Evolutionary conservation across 2,888 invertebrate species (phyloP).

Genomic region (Dryocosmus kuriphilus): DNA sequence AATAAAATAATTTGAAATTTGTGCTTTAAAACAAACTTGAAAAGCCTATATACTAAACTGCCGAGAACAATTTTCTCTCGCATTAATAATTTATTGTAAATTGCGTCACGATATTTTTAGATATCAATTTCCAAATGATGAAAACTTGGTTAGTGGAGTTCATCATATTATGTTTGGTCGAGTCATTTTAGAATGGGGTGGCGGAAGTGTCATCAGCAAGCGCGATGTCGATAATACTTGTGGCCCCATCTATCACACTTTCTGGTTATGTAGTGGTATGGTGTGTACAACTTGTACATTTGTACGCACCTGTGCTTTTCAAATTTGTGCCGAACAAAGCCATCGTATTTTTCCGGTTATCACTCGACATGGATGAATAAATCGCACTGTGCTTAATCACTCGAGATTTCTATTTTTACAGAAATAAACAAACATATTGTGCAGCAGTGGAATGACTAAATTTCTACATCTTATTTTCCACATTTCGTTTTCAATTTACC

Average conservation of each 20-base stretch:
- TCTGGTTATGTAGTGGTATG: constrained; percentile 30
- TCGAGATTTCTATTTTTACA: constrained; percentile 13
- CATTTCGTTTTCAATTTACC: background rate
- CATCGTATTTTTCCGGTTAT: constrained; percentile 6
- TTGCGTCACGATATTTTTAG: background rate
- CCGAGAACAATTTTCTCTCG: too few species aligned
- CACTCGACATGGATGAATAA: background rate
- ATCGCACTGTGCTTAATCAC: constrained; percentile 10
- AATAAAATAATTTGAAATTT: background rate
- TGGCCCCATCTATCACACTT: constrained; percentile 35
- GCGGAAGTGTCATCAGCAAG: constrained; percentile 26
- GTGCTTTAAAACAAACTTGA: background rate
- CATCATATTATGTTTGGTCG: constrained; percentile 3
- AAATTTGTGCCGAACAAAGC: constrained; percentile 22
- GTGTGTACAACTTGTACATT: constrained; percentile 12
- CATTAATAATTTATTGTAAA: too few species aligned
- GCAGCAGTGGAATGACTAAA: background rate
- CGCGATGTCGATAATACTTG: constrained; percentile 27
- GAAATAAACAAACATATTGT: background rate
- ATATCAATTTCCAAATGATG: constrained; percentile 1
- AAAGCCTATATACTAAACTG: too few species aligned
- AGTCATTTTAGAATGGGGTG: constrained; percentile 4
- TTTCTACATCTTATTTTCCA: background rate
- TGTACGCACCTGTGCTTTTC: constrained; percentile 24
- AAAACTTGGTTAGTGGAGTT: background rate